These are phyloP conservation scores for Herpailurus yagouaroundi DNA, from an alignment of 2,113 vertebrate species.

Conservation along the genomic window DNA sequence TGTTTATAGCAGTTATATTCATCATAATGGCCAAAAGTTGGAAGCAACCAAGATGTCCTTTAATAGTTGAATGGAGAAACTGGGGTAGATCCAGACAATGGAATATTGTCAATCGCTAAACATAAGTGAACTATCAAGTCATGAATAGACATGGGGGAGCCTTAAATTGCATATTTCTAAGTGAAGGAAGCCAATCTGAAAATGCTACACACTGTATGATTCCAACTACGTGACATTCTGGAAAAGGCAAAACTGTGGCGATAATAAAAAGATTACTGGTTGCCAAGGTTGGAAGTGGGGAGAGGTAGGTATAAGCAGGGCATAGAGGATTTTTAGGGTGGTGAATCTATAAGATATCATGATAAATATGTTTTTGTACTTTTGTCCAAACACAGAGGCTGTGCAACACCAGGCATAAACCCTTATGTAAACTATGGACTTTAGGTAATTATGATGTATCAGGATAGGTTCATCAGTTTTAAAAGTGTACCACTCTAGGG, in stretches of 20 bases:
- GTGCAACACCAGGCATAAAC: background rate
- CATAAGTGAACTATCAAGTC: background rate
- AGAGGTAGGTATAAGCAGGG: background rate
- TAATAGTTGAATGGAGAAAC: background rate
- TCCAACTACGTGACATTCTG: background rate
- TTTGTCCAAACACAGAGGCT: background rate
- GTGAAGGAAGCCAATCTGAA: background rate
- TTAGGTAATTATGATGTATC: background rate
- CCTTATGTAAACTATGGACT: background rate
- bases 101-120: background rate
- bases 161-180: background rate
- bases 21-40: background rate
- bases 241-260: background rate
- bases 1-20: background rate
- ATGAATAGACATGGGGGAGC: background rate
- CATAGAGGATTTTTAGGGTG: background rate
- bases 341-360: background rate
- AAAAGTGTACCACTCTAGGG: background rate
- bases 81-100: background rate
- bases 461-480: background rate
- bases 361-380: background rate
- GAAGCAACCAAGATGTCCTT: background rate
- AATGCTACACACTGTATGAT: background rate
- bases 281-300: background rate
- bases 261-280: background rate